Conservation (phyloP, 2,797 vertebrate genomes). For the Parotocinclus haroldoi region DNA sequence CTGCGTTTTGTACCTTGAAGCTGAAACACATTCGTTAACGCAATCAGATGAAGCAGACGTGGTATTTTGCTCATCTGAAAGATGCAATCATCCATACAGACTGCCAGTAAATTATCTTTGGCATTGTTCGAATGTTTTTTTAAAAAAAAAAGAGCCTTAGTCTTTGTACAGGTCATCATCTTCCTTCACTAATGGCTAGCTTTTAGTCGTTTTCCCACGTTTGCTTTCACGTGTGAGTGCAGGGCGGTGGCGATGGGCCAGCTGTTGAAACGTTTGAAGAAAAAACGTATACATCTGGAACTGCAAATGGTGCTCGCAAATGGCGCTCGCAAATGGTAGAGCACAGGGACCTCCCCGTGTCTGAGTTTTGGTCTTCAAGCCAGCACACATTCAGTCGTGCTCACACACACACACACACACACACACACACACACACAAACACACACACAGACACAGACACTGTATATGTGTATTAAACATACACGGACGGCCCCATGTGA, state of each 20-base stretch:
- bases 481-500: too few species aligned
- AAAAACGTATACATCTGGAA: conserved; percentile 56
- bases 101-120: too few species aligned
- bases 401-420: too few species aligned
- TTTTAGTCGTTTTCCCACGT: not conserved
- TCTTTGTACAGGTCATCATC: not conserved
- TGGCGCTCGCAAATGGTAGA: conserved; percentile 53
- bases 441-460: not conserved
- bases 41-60: too few species aligned
- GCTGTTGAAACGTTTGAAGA: conserved; percentile 62
- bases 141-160: too few species aligned
- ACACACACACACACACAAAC: too few species aligned
- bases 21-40: too few species aligned
- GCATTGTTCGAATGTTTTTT: too few species aligned
- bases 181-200: not conserved
- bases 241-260: conserved; percentile 58
- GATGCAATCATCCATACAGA: too few species aligned
- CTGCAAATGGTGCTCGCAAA: conserved; percentile 44
- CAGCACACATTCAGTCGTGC: not conserved
- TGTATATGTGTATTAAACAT: not conserved
- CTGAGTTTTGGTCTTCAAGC: not conserved
- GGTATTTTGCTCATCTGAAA: too few species aligned
- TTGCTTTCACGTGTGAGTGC: conserved; percentile 54
- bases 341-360: conserved; percentile 1
- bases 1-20: too few species aligned